These are phyloP conservation scores for Perccottus glenii DNA, from an alignment of 2,113 vertebrate species.

Conservation along the genomic window DNA sequence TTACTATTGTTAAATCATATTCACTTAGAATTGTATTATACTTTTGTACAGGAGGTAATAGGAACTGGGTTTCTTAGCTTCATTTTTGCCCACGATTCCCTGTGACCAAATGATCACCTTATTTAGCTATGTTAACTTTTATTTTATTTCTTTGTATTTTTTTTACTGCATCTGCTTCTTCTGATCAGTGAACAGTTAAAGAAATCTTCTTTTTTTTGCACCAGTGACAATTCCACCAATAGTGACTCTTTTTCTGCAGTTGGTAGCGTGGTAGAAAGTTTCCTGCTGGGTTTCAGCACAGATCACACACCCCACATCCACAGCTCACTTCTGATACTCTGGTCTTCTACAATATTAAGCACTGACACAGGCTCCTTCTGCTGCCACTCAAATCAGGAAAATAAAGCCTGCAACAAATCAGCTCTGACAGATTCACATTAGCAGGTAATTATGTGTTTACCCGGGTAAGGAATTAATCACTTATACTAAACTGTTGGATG, in stretches of 20 bases:
- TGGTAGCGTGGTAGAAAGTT: conserved; percentile 43
- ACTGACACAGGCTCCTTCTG: conserved; percentile 45
- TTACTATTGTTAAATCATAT: too few relatives aligned
- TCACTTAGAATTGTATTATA: too few relatives aligned
- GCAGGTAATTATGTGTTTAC: conserved; percentile 43
- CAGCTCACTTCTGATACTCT: conserved; percentile 57
- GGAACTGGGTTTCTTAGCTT: too few relatives aligned
- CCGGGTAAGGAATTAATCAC: conserved; percentile 39
- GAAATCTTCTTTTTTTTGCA: conserved; percentile 16
- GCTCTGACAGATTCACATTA: conserved; percentile 36
- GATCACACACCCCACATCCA: conserved; percentile 70
- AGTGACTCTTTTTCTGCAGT: conserved; percentile 44
- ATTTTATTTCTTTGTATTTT: too few relatives aligned
- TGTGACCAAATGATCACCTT: too few relatives aligned
- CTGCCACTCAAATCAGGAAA: conserved; percentile 33
- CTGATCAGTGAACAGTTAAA: too few relatives aligned
- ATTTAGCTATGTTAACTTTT: too few relatives aligned
- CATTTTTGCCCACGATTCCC: too few relatives aligned
- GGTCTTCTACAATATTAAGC: conserved; percentile 71
- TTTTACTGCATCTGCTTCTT: not conserved
- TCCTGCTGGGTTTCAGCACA: conserved; percentile 68
- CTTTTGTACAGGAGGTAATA: too few relatives aligned
- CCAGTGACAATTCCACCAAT: conserved; percentile 47
- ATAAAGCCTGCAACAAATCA: conserved; percentile 38
- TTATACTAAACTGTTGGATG: not conserved